Conservation (phyloP, 2,113 vertebrate genomes). For the Paralichthys olivaceus region DNA sequence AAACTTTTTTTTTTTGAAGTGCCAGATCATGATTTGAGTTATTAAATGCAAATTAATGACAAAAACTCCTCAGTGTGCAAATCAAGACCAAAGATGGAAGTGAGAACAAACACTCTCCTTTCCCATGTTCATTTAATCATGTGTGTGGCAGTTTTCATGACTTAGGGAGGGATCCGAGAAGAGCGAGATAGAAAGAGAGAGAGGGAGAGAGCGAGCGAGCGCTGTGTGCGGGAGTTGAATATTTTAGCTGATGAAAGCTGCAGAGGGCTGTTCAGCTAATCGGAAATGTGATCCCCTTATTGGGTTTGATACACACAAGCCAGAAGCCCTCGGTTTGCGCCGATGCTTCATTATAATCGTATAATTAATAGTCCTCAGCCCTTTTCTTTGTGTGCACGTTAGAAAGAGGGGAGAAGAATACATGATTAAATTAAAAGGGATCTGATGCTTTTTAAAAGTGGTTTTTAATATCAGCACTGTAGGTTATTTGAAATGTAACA, state of each 20-base stretch:
- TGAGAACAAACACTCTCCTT: neutral
- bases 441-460: constrained; percentile 77
- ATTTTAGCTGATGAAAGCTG: constrained; percentile 61
- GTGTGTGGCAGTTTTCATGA: constrained; percentile 33
- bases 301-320: constrained; percentile 67
- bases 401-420: constrained; percentile 71
- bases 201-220: neutral
- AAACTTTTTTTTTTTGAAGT: constrained; percentile 3
- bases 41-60: neutral
- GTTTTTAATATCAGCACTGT: constrained; percentile 71
- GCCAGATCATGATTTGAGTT: neutral
- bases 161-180: constrained; percentile 14
- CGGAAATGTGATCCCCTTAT: constrained; percentile 70
- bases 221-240: constrained; percentile 52
- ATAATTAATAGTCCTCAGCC: constrained; percentile 80
- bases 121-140: constrained; percentile 22
- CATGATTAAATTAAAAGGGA: constrained; percentile 76
- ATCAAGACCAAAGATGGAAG: neutral
- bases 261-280: constrained; percentile 72
- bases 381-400: constrained; percentile 65
- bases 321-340: constrained; percentile 63
- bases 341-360: constrained; percentile 76
- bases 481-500: constrained; percentile 74
- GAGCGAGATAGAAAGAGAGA: neutral
- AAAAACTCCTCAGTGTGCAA: neutral